A percentile compares a stretch with the other conserved stretches of the same genome.
Conservation (phyloP, 2,113 vertebrate species). For the Shinisaurus crocodilurus region DNA sequence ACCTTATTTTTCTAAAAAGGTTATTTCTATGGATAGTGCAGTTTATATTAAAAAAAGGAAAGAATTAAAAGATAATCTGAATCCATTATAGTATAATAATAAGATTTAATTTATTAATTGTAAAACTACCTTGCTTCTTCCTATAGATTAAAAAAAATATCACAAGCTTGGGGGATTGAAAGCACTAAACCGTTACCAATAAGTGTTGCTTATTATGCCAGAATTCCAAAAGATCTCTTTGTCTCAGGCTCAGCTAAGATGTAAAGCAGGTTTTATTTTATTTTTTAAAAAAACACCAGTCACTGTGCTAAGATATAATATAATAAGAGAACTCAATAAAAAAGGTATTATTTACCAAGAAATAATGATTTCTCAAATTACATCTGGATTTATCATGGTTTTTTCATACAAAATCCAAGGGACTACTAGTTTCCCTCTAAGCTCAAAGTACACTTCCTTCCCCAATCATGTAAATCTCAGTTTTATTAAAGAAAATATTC, state of each 20-base stretch:
- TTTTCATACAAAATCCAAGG: conserved; percentile 57
- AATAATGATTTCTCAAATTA: conserved; percentile 67
- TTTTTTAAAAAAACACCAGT: neutral
- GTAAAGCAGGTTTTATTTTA: conserved; percentile 23
- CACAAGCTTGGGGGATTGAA: neutral
- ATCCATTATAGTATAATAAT: conserved; percentile 41
- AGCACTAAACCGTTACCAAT: conserved; percentile 16
- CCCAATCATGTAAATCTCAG: conserved; percentile 65
- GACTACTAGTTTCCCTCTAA: conserved; percentile 66
- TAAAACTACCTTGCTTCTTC: conserved; percentile 31
- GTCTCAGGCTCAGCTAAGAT: conserved; percentile 25
- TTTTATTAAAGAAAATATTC: conserved; percentile 79
- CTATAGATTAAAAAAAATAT: conserved; percentile 32
- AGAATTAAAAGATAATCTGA: neutral
- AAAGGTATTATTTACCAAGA: conserved; percentile 62
- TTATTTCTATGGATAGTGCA: neutral
- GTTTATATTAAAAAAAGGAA: neutral
- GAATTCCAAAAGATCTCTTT: conserved; percentile 28
- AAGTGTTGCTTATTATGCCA: conserved; percentile 56
- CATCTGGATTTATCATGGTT: conserved; percentile 49
- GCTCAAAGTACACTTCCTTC: conserved; percentile 60
- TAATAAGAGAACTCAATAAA: conserved; percentile 43
- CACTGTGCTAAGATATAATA: conserved; percentile 47
- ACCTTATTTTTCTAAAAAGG: neutral
- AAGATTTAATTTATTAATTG: conserved; percentile 38